phyloP scores from a whole-genome alignment of 1,140 invertebrate genomes.

The Spodoptera litura region DNA sequence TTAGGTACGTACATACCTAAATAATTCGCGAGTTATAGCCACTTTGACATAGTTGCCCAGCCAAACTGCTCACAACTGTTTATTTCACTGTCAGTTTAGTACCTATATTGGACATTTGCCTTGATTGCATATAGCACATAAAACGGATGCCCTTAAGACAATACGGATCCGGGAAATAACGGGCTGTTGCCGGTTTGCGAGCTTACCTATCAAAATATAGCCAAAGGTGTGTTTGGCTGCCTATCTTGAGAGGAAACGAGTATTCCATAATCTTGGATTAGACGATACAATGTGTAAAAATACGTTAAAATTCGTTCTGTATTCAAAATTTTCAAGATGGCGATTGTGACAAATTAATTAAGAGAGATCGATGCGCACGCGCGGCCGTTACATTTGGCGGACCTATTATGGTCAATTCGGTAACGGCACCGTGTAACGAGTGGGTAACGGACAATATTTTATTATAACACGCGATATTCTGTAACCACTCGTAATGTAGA shows the following conservation, averaged over 20 bases:
- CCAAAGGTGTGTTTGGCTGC: slow-evolving; percentile 5
- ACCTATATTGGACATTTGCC: neutral
- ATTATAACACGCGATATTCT: slow-evolving; percentile 66
- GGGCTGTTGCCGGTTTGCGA: slow-evolving; percentile 12
- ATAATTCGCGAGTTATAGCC: slow-evolving; percentile 41
- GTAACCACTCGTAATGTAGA: slow-evolving; percentile 55
- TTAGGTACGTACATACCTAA: slow-evolving; percentile 38
- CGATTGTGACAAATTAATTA: slow-evolving; percentile 52
- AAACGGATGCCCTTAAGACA: slow-evolving; percentile 44
- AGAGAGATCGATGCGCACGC: slow-evolving; percentile 52
- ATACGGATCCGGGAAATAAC: slow-evolving; percentile 42
- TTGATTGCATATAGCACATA: neutral
- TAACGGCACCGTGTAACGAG: slow-evolving; percentile 67
- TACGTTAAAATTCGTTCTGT: neutral
- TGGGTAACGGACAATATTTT: slow-evolving; percentile 60
- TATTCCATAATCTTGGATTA: neutral
- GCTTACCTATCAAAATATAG: slow-evolving; percentile 23
- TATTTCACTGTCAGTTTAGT: slow-evolving; percentile 6
- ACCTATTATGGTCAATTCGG: slow-evolving; percentile 64
- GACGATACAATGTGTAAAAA: neutral
- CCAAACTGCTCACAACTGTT: neutral
- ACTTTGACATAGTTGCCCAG: slow-evolving; percentile 13
- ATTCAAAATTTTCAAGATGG: slow-evolving; percentile 10
- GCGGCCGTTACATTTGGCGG: slow-evolving; percentile 50
- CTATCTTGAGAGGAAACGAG: neutral